These are phyloP conservation scores for Noctua janthe DNA, from an alignment of 2,888 invertebrate genomes.

Conservation along the genomic window DNA sequence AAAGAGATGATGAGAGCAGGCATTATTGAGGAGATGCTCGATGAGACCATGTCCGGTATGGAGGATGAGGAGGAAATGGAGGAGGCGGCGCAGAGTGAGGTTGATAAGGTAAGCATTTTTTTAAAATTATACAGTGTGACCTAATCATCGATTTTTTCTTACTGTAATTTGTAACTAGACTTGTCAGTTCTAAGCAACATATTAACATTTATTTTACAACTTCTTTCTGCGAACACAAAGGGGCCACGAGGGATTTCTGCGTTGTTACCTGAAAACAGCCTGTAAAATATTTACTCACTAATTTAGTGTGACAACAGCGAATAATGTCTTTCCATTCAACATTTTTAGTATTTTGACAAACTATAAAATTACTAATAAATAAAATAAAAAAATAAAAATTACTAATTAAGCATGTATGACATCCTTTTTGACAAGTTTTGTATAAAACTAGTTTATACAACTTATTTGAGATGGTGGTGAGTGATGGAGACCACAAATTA, in stretches of 20 bases:
- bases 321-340: background rate
- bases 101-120: constrained; percentile 93
- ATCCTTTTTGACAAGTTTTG: background rate
- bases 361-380: background rate
- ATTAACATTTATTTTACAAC: background rate
- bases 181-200: background rate
- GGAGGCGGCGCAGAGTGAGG: constrained; percentile 98
- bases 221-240: background rate
- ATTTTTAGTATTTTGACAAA: background rate
- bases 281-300: background rate
- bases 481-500: no score
- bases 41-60: constrained; percentile 98
- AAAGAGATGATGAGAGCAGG: constrained; percentile 99
- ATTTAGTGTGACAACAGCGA: background rate
- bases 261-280: background rate
- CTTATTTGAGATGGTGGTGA: background rate
- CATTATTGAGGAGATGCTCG: constrained; percentile 99
- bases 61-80: constrained; percentile 99
- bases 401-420: no score
- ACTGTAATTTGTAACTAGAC: background rate
- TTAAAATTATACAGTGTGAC: background rate
- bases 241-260: background rate
- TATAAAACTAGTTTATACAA: background rate
- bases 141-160: background rate
- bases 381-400: background rate